Evolutionary conservation across 1,140 invertebrate genomes (phyloP).

Genomic region (Drosophila mojavensis): DNA sequence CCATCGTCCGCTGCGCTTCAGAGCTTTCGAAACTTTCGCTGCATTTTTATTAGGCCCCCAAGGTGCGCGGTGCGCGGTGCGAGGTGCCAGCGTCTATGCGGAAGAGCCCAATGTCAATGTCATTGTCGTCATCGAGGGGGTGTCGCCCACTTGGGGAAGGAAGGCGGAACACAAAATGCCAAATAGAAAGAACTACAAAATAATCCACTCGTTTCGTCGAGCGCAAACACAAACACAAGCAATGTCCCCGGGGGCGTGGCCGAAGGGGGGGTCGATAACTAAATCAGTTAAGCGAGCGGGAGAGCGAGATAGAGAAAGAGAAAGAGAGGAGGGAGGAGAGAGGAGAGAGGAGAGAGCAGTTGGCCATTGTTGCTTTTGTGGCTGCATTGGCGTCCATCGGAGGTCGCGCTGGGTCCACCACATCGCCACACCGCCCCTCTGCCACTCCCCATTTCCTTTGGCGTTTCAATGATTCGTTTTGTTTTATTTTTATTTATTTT

Average conservation of each 20-base stretch:
- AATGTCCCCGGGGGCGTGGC: not conserved
- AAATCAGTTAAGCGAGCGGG: constrained; percentile 61
- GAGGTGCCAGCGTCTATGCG: not conserved
- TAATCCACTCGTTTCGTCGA: constrained; percentile 54
- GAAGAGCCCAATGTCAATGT: constrained; percentile 64
- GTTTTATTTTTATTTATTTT: not conserved
- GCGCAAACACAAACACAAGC: constrained; percentile 22
- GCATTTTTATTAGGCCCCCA: constrained; percentile 31
- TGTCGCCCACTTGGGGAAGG: not conserved
- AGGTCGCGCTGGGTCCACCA: constrained; percentile 29
- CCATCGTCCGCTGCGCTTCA: not conserved
- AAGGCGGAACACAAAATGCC: constrained; percentile 44
- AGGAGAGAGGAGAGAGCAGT: not conserved
- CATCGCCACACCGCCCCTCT: not conserved
- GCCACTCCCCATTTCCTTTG: not conserved
- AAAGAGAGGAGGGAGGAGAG: not conserved
- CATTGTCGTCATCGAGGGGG: constrained; percentile 30
- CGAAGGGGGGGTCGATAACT: constrained; percentile 36
- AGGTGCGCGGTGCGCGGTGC: constrained; percentile 1
- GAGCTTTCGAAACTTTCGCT: not conserved
- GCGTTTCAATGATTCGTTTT: constrained; percentile 42
- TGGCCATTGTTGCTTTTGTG: not conserved
- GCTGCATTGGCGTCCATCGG: constrained; percentile 46
- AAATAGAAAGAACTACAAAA: constrained; percentile 62
- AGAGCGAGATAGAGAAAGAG: not conserved